Percentiles rank a stretch among this genome's conserved stretches.
Conservation (phyloP, 2,888 invertebrate genomes). For the Acleris sparsana region DNA sequence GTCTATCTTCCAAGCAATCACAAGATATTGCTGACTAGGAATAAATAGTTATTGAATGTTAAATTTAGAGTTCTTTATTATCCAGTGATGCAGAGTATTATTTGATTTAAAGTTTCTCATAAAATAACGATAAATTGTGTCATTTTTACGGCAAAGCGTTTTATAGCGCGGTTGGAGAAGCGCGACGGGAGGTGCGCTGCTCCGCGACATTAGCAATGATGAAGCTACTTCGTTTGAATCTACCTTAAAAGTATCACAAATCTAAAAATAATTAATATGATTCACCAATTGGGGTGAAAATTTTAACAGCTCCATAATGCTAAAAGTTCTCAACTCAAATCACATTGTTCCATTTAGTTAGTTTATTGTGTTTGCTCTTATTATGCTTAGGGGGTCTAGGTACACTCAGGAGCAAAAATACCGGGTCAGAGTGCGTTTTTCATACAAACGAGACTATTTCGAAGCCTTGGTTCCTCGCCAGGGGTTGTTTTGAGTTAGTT, state of each 20-base stretch:
- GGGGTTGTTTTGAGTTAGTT: too few relatives aligned
- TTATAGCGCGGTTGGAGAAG: slow-evolving; percentile 31
- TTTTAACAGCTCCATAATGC: background rate
- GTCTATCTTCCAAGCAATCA: too few relatives aligned
- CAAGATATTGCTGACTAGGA: too few relatives aligned
- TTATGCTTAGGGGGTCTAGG: too few relatives aligned
- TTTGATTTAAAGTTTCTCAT: slow-evolving; percentile 36
- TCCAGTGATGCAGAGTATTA: background rate
- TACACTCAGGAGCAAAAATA: too few relatives aligned
- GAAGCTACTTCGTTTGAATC: slow-evolving; percentile 29
- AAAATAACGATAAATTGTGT: slow-evolving; percentile 36
- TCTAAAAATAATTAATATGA: background rate
- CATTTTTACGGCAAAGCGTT: slow-evolving; percentile 34
- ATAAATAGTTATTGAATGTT: slow-evolving; percentile 6
- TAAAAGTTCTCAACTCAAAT: too few relatives aligned
- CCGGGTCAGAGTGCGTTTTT: too few relatives aligned
- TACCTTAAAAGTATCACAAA: slow-evolving; percentile 13
- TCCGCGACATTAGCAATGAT: slow-evolving; percentile 17
- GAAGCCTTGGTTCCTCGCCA: too few relatives aligned
- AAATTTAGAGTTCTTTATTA: slow-evolving; percentile 12
- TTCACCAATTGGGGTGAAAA: background rate
- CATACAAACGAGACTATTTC: too few relatives aligned
- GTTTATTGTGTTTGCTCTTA: too few relatives aligned
- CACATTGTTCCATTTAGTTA: too few relatives aligned
- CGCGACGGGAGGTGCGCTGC: slow-evolving; percentile 38